Evolutionary conservation across 2,888 invertebrate species (phyloP), one percentile per base, ranked within the genome.

Genomic region (Eupithecia centaureata): DNA sequence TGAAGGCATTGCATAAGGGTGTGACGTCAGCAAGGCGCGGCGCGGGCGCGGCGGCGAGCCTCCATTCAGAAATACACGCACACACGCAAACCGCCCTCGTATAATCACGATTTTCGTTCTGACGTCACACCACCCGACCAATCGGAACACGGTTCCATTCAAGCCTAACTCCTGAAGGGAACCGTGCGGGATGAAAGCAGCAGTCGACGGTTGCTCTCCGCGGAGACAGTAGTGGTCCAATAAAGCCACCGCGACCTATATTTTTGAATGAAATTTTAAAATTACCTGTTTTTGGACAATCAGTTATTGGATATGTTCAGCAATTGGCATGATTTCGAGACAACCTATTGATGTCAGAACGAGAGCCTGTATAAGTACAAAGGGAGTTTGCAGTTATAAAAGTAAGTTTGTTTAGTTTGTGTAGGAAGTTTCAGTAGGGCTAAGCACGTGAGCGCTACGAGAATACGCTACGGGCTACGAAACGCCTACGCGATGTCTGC

Each of bases 91-190:
- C 79, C 74, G 62, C 62, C 66, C 79, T 80, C 94, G 94, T 94
- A 95, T 95, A 95, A 95, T 86, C 83, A 85, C 84, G 84, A 90
- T 91, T 91, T 90, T 89, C 95, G 95, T 94, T 84, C 94, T 96
- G 96, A 96, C 96, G 96, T 96, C 96, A 96, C 94, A 76, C 75
- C 77, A 76, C 70, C 80, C 84, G 83, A 88, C 96, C 96, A 96
- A 96, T 96, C 88, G 82, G 85, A 78, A 82, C 80, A 77, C 86
- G 85, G 94, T 92, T 95, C 95, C 96, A 96, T 96, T 96, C 96
- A 96, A 92, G 91, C 90, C 90, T 87, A 91, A 90, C 92, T 94
- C 90, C 88, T 94, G 92, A 94, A 94, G 92, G 91, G 90, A 89
- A 91, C 90, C 79, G 83, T 77, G 85, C 81, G 85, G 83, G 84